phyloP scores from a whole-genome alignment of 2,113 vertebrate species.

The Tinamus guttatus region DNA sequence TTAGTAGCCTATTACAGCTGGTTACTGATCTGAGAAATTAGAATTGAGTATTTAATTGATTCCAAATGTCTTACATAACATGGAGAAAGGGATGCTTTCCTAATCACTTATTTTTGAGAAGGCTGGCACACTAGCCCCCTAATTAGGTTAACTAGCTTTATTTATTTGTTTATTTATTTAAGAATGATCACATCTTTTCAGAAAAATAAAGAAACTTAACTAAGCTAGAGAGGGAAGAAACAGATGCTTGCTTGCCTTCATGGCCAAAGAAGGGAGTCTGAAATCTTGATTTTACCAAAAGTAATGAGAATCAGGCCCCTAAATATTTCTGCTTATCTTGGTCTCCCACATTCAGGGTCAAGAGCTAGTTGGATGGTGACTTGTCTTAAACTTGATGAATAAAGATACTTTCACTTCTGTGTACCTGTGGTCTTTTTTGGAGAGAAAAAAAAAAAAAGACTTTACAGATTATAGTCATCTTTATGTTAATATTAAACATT shows the following conservation, averaged over 20 bases:
- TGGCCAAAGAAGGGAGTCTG: background rate
- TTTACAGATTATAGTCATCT: background rate
- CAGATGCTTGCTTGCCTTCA: background rate
- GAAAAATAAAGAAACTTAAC: background rate
- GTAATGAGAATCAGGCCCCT: background rate
- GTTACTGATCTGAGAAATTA: conserved; percentile 72
- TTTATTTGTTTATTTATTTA: background rate
- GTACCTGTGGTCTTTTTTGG: background rate
- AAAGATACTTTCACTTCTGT: background rate
- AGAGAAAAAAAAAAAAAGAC: background rate
- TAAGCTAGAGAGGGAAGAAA: background rate
- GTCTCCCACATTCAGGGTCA: background rate
- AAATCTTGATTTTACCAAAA: background rate
- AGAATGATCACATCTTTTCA: conserved; percentile 11
- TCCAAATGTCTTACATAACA: conserved; percentile 64
- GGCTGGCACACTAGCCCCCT: background rate
- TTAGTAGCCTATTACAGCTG: conserved; percentile 61
- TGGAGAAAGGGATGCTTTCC: conserved; percentile 40
- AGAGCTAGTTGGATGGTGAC: background rate
- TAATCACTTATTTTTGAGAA: conserved; percentile 7
- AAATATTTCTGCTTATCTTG: conserved; percentile 1
- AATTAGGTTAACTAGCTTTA: background rate
- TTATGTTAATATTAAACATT: background rate
- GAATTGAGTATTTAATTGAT: conserved; percentile 76
- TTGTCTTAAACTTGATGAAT: background rate